Conservation (phyloP, 2,797 vertebrate species). For the Gymnopithys bicolor region DNA sequence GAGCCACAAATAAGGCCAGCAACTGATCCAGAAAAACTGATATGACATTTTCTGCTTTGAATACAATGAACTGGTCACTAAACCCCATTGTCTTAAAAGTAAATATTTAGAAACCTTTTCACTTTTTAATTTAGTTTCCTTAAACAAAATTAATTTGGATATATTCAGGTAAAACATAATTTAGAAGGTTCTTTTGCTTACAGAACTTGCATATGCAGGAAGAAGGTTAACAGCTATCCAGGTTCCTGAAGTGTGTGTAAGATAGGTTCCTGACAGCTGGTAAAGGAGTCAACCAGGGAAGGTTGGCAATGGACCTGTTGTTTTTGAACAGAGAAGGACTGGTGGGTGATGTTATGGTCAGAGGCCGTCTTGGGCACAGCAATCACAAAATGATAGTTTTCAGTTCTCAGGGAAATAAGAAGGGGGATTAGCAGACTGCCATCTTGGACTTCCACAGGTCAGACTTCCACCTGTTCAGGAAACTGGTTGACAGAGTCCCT, state of each 20-base stretch:
- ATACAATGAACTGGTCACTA: not conserved
- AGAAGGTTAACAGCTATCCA: not conserved
- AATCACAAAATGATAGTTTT: not conserved
- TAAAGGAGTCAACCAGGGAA: not conserved
- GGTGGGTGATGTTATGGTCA: not conserved
- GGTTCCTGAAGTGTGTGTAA: not conserved
- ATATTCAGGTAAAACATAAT: not conserved
- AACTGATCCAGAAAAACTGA: not conserved
- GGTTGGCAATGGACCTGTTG: not conserved
- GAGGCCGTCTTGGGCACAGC: not conserved
- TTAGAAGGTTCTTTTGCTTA: not conserved
- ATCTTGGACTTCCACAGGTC: not conserved
- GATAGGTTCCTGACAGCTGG: not conserved
- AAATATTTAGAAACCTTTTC: not conserved
- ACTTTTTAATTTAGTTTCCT: slow-evolving; percentile 1
- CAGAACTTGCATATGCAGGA: not conserved
- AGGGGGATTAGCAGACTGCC: not conserved
- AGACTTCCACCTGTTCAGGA: not conserved
- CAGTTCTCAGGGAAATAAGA: not conserved
- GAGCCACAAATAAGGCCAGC: not conserved
- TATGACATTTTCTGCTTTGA: not conserved
- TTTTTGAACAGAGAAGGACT: not conserved
- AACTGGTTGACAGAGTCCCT: not conserved
- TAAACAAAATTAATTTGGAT: not conserved
- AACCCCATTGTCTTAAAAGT: not conserved